Conservation (phyloP, 64 coral and sea anemone species). For the Catalaphyllia jardinei region DNA sequence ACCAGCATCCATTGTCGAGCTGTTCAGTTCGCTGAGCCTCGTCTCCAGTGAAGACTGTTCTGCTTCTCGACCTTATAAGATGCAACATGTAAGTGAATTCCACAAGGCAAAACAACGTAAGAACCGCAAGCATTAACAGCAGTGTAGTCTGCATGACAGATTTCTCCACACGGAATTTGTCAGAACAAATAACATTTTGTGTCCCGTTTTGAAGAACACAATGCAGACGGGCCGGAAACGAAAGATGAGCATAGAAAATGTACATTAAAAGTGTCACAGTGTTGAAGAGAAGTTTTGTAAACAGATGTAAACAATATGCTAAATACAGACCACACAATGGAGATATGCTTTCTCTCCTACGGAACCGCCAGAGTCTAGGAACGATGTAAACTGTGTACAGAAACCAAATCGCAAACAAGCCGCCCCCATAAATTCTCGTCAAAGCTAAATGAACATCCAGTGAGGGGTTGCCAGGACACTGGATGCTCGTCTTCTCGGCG, state of each 20-base stretch:
- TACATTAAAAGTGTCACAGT: background rate
- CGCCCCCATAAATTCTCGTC: background rate
- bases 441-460: background rate
- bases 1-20: constrained; percentile 9
- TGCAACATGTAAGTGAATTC: background rate
- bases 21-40: background rate
- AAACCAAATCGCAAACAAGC: background rate
- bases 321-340: background rate
- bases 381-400: constrained; percentile 4
- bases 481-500: background rate
- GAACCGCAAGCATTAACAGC: background rate
- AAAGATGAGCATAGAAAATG: background rate
- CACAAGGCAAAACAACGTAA: background rate
- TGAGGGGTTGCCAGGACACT: background rate
- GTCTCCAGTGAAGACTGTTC: constrained; percentile 4
- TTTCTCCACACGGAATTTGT: background rate
- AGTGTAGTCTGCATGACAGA: background rate
- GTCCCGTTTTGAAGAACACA: background rate
- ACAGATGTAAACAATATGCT: background rate
- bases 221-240: background rate
- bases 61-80: constrained; percentile 3
- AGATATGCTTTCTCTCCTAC: background rate
- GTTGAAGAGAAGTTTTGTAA: background rate
- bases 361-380: background rate
- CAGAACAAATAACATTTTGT: background rate